Percentiles rank a stretch among this genome's conserved stretches.
Evolutionary conservation across 2,888 invertebrate genomes (phyloP).

Genomic region (Syrphus vitripennis): DNA sequence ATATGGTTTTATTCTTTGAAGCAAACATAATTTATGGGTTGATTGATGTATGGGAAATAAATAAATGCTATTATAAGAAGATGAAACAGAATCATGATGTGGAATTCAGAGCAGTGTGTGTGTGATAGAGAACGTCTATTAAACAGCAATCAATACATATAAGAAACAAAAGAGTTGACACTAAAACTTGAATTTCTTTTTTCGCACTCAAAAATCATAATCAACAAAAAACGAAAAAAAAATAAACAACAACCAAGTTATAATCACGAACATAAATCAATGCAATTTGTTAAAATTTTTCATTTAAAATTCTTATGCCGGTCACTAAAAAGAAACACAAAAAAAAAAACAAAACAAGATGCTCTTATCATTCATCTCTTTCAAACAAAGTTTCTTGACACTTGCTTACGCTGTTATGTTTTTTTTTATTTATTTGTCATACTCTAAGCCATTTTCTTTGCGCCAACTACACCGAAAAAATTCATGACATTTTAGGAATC

Average conservation of each 20-base stretch:
- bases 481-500: conserved; percentile 59
- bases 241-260: background rate
- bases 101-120: background rate
- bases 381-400: conserved; percentile 30
- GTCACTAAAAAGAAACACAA: background rate
- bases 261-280: conserved; percentile 38
- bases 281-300: conserved; percentile 23
- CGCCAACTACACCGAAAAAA: conserved; percentile 26
- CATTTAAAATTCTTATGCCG: background rate
- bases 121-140: background rate
- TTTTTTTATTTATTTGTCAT: background rate
- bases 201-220: background rate
- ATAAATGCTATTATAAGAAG: background rate
- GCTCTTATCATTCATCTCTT: conserved; percentile 50
- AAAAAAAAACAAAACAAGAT: background rate
- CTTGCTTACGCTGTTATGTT: conserved; percentile 26
- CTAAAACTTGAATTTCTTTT: background rate
- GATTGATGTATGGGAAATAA: background rate
- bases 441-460: conserved; percentile 20
- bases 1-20: background rate
- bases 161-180: background rate
- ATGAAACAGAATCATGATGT: background rate
- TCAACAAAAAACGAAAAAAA: background rate
- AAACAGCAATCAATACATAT: background rate
- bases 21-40: background rate